Conservation (phyloP, 1,140 invertebrate genomes). For the Leptonema lineaticorne region DNA sequence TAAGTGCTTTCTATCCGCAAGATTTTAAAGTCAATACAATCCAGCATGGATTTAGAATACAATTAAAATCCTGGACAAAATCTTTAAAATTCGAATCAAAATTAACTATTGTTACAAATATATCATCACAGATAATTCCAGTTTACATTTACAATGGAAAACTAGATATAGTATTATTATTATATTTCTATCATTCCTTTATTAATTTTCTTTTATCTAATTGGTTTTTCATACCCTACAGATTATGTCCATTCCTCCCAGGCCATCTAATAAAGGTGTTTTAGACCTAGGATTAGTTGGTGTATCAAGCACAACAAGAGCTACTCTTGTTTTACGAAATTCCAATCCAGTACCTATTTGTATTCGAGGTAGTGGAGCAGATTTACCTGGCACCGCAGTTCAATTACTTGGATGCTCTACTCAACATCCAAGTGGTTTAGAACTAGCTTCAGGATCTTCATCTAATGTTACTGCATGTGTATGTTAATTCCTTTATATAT, state of each 20-base stretch:
- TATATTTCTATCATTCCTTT: background rate
- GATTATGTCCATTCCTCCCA: slow-evolving; percentile 33
- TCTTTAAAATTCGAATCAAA: slow-evolving; percentile 40
- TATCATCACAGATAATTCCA: slow-evolving; percentile 46
- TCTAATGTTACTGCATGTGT: slow-evolving; percentile 38
- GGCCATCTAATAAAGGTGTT: slow-evolving; percentile 31
- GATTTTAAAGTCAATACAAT: slow-evolving; percentile 33
- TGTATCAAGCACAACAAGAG: slow-evolving; percentile 45
- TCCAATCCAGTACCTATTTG: slow-evolving; percentile 45
- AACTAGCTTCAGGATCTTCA: background rate
- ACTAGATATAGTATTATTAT: slow-evolving; percentile 44
- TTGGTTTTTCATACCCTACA: slow-evolving; percentile 4
- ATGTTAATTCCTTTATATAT: too few relatives aligned
- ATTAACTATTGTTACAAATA: slow-evolving; percentile 46
- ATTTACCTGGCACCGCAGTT: slow-evolving; percentile 42
- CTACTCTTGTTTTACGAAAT: slow-evolving; percentile 44
- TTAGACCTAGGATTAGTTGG: slow-evolving; percentile 48
- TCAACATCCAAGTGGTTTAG: background rate
- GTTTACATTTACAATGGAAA: slow-evolving; percentile 47
- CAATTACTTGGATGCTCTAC: slow-evolving; percentile 36
- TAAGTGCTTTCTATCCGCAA: slow-evolving; percentile 38
- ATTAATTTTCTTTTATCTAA: background rate
- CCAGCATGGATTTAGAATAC: slow-evolving; percentile 34
- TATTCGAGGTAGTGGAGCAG: slow-evolving; percentile 41
- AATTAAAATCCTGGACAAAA: slow-evolving; percentile 37